Conservation (phyloP, 2,113 vertebrate species). For the Galeopterus variegatus region DNA sequence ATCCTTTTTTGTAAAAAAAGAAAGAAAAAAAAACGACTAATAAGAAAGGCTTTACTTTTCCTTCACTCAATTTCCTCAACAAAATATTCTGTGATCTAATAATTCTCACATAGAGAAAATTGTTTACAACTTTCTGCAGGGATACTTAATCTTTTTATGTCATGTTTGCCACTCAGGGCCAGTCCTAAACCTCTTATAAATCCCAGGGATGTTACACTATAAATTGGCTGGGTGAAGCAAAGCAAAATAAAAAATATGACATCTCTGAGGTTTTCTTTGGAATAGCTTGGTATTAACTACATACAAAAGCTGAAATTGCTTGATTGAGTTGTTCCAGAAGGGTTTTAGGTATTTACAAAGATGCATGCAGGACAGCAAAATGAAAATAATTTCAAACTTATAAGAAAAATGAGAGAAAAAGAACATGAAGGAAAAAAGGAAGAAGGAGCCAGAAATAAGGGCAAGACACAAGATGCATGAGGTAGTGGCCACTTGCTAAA, state of each 20-base stretch:
- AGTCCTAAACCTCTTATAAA: not conserved
- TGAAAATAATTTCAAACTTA: constrained; percentile 13
- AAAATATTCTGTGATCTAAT: constrained; percentile 47
- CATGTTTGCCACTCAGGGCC: not conserved
- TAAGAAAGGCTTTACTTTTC: not conserved
- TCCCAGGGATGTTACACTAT: not conserved
- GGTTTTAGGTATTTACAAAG: not conserved
- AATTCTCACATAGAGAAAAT: not conserved
- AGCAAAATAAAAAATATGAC: not conserved
- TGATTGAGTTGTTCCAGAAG: not conserved
- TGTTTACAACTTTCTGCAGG: not conserved
- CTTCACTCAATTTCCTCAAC: not conserved
- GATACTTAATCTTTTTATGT: not conserved
- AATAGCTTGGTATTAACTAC: not conserved
- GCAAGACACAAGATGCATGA: not conserved
- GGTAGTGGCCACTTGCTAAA: not conserved
- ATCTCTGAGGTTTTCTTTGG: not conserved
- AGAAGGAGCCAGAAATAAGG: not conserved
- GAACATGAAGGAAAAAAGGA: not conserved
- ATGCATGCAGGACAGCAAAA: not conserved
- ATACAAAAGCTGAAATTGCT: not conserved
- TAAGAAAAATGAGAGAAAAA: not conserved
- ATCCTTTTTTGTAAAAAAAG: not conserved
- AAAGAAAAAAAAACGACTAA: not conserved
- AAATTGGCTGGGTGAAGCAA: not conserved